Conservation (phyloP, 2,797 vertebrate genomes). For the Neostethus bicornis region DNA sequence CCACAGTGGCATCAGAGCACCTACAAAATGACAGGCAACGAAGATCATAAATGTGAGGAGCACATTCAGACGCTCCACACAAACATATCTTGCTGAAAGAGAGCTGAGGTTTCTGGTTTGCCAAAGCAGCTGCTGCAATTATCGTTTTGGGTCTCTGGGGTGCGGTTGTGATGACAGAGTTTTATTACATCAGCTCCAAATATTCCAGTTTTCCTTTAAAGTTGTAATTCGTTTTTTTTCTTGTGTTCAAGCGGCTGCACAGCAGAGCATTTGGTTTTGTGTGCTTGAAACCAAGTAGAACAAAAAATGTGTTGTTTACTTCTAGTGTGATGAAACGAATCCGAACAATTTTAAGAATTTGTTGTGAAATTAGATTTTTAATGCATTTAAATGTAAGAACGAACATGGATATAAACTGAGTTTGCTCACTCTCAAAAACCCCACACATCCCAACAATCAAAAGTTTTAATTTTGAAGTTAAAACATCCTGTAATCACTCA, state of each 20-base stretch:
- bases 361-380: no score
- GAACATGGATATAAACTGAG: no score
- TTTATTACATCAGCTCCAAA: slow-evolving; percentile 40
- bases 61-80: neutral
- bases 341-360: no score
- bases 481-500: no score
- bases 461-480: no score
- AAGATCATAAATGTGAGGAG: no score
- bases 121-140: slow-evolving; percentile 48
- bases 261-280: neutral
- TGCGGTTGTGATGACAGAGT: slow-evolving; percentile 39
- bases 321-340: neutral
- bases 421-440: no score
- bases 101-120: slow-evolving; percentile 14
- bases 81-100: slow-evolving; percentile 19
- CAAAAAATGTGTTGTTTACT: slow-evolving; percentile 13
- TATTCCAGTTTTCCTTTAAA: slow-evolving; percentile 26
- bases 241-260: neutral
- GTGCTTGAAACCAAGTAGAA: neutral
- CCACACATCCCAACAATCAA: no score
- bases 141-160: slow-evolving; percentile 45
- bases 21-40: no score
- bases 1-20: slow-evolving; percentile 17
- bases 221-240: slow-evolving; percentile 12
- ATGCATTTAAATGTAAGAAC: no score